Evolutionary conservation across 2,113 vertebrate genomes (phyloP).

Genomic region (Triplophysa dalaica): DNA sequence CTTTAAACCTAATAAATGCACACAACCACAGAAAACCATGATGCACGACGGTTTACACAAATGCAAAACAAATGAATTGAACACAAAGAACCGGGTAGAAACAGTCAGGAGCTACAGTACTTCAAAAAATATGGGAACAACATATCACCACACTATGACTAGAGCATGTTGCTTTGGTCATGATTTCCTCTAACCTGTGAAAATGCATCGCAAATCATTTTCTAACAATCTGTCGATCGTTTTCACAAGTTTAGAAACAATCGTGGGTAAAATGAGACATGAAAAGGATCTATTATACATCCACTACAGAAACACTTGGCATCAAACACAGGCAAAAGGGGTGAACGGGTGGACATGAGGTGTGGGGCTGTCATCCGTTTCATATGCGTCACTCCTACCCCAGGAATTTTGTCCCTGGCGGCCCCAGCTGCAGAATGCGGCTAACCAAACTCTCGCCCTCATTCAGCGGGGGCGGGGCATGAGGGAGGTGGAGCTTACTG

Average conservation of each 20-base stretch:
- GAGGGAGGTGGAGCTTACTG: conserved; percentile 99
- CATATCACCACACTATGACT: neutral
- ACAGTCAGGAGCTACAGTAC: neutral
- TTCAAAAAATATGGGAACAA: neutral
- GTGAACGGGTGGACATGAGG: conserved; percentile 71
- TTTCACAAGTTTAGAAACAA: conserved; percentile 35
- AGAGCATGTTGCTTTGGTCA: conserved; percentile 9
- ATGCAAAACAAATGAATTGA: neutral
- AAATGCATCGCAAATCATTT: neutral
- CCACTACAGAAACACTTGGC: conserved; percentile 28
- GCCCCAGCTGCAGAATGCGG: conserved; percentile 99
- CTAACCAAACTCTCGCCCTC: conserved; percentile 99
- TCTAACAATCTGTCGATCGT: neutral
- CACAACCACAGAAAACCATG: conserved; percentile 6
- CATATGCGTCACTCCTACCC: conserved; percentile 94
- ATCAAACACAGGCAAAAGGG: conserved; percentile 66
- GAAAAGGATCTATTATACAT: conserved; percentile 30
- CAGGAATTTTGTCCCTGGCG: conserved; percentile 99
- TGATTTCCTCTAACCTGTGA: conserved; percentile 33
- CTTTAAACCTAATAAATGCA: neutral
- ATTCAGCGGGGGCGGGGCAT: conserved; percentile 98
- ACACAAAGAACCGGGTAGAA: neutral
- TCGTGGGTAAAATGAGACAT: conserved; percentile 36
- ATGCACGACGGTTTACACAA: neutral
- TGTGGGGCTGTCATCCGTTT: conserved; percentile 87